Evolutionary conservation across 2,113 vertebrate species (phyloP).

Genomic region (Oncorhynchus kisutch): DNA sequence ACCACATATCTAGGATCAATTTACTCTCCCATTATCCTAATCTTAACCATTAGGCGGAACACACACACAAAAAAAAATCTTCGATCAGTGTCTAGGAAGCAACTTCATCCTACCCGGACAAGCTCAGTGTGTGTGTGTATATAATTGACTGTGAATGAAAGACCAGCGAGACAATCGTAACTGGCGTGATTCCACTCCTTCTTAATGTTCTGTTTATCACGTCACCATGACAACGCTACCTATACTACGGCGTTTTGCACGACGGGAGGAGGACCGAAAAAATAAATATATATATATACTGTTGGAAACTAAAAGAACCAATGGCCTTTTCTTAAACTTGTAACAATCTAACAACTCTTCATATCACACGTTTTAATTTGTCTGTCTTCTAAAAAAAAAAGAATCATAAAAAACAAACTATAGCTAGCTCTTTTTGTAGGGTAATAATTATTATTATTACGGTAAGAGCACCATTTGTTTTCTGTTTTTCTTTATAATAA

Average conservation of each 20-base stretch:
- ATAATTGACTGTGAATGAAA: neutral
- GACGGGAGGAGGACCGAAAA: conserved; percentile 42
- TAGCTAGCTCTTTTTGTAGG: conserved; percentile 69
- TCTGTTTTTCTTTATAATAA: conserved; percentile 67
- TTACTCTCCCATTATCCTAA: too few relatives aligned
- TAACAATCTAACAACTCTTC: conserved; percentile 64
- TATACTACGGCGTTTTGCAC: conserved; percentile 57
- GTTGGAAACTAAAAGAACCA: conserved; percentile 57
- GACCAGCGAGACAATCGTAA: conserved; percentile 66
- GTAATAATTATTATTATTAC: conserved; percentile 46
- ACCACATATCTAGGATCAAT: too few relatives aligned
- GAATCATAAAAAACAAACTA: conserved; percentile 52
- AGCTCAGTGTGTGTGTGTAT: neutral
- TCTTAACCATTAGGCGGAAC: too few relatives aligned
- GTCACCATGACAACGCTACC: conserved; percentile 62
- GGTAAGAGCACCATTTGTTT: conserved; percentile 42
- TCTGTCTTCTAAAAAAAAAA: conserved; percentile 59
- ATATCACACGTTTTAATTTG: conserved; percentile 60
- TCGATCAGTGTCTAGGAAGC: neutral
- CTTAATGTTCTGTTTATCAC: conserved; percentile 36
- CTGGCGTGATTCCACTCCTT: conserved; percentile 53
- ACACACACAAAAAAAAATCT: too few relatives aligned
- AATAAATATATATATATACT: conserved; percentile 20
- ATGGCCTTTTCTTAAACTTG: conserved; percentile 71
- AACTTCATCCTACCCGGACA: neutral